A percentile compares a stretch with the other conserved stretches of the same genome.
Conservation (phyloP, 2,888 invertebrate species). For the Auanema sp. region DNA sequence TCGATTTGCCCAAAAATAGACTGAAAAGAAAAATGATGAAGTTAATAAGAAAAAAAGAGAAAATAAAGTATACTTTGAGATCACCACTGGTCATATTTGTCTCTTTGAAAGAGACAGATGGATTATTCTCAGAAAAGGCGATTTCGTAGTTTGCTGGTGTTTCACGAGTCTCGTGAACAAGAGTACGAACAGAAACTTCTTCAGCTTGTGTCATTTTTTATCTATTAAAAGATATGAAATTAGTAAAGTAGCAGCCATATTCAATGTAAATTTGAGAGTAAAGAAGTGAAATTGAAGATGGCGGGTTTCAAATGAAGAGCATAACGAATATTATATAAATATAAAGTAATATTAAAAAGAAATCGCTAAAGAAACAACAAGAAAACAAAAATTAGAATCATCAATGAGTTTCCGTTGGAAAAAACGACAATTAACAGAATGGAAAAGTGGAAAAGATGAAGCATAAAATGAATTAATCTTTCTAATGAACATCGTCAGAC, state of each 20-base stretch:
- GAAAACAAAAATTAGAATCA: neutral
- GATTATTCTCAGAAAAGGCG: conserved; percentile 36
- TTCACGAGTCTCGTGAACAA: neutral
- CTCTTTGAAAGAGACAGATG: conserved; percentile 41
- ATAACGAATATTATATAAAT: no score
- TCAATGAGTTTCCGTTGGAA: neutral
- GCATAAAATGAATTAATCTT: neutral
- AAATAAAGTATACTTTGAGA: conserved; percentile 33
- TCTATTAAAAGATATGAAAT: conserved; percentile 4
- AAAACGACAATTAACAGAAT: neutral
- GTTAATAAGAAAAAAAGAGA: neutral
- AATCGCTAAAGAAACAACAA: neutral
- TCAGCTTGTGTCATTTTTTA: neutral
- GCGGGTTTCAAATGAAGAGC: no score
- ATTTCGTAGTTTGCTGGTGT: conserved; percentile 28
- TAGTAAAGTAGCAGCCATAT: neutral
- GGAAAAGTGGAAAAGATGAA: neutral
- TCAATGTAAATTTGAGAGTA: neutral
- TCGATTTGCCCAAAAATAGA: conserved; percentile 45
- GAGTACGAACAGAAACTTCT: neutral
- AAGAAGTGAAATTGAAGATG: neutral
- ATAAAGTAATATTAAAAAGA: neutral
- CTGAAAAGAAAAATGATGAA: conserved; percentile 19
- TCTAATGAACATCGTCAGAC: no score
- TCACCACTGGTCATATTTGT: conserved; percentile 35